Evolutionary conservation across 1,140 invertebrate species (phyloP), one percentile per base, ranked within the genome.

Genomic region (Spodoptera litura): DNA sequence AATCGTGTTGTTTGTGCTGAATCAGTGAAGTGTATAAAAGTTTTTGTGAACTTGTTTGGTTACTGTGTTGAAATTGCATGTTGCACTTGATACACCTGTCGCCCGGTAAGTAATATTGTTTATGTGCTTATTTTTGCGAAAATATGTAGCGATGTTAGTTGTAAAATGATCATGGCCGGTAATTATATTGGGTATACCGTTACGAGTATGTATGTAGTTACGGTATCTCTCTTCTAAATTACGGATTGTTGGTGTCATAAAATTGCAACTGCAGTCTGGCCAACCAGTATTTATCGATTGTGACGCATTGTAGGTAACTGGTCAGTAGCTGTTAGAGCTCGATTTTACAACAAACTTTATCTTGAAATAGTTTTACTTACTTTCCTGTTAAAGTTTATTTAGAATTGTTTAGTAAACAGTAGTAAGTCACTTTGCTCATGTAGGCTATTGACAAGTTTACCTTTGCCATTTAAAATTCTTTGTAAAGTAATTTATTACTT

Each of bases 251-350:
- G 51, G 66, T 83, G 82, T 73, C 66, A 79, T 73, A 83, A 77
- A 84, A 84, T 79, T 85, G 87, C 86, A 88, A 82, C 75, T 90
- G 88, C 87, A 89, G 83, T 85, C 80, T n/a, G 44, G n/a, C 79
- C 78, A 86, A 87, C 88, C 86, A 90, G 88, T 85, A 89, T 87
- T 89, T 90, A 91, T 92, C 83, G 89, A 91, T 91, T 91, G 83
- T 85, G 84, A 83, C 87, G 87, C 85, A 89, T 80, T 85, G 80
- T 44, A 44, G 38, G 38, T 74, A 72, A 76, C 35, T 80, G 59
- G 78, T 10, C 56, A 71, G 15, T 53, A 35, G 51, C 53, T 78
- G 68, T 72, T 62, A 49, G 27, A 49, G 49, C 77, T 72, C 25
- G 49, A 62, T 49, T 35, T 78, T 78, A 58, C 53, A 70, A 78